Percentiles rank a stretch among this genome's conserved stretches.
These are phyloP conservation scores for Sphaerodactylus townsendi DNA, from an alignment of 2,113 vertebrate species.

Conservation along the genomic window DNA sequence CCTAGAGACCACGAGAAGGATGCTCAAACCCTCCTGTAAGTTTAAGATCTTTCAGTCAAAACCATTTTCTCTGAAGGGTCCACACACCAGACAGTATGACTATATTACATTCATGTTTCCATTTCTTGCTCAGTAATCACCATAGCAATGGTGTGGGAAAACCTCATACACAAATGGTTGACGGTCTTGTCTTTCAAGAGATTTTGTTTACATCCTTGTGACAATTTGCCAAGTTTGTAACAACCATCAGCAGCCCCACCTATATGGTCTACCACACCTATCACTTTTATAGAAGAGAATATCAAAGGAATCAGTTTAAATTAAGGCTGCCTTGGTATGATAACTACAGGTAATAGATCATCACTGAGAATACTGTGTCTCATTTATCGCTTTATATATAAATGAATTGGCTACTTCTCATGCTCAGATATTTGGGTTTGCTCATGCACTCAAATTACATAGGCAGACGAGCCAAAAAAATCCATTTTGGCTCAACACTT, in stretches of 20 bases:
- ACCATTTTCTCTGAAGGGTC: no score
- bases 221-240: conserved; percentile 44
- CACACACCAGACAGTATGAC: not conserved
- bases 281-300: conserved; percentile 1
- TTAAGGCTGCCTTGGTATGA: conserved; percentile 22
- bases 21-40: no score
- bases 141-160: not conserved
- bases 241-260: conserved; percentile 22
- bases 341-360: conserved; percentile 23
- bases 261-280: not conserved
- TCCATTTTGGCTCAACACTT: not conserved
- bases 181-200: not conserved
- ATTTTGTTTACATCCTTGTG: not conserved
- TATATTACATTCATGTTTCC: not conserved
- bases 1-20: no score
- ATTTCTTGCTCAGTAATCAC: not conserved
- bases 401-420: not conserved
- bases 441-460: not conserved
- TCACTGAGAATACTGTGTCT: not conserved
- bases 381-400: conserved; percentile 7
- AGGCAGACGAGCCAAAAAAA: not conserved
- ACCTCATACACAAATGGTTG: not conserved
- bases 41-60: no score
- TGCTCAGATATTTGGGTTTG: not conserved
- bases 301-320: conserved; percentile 30